phyloP scores from a whole-genome alignment of 2,888 invertebrate genomes.

The Microchrysa polita region DNA sequence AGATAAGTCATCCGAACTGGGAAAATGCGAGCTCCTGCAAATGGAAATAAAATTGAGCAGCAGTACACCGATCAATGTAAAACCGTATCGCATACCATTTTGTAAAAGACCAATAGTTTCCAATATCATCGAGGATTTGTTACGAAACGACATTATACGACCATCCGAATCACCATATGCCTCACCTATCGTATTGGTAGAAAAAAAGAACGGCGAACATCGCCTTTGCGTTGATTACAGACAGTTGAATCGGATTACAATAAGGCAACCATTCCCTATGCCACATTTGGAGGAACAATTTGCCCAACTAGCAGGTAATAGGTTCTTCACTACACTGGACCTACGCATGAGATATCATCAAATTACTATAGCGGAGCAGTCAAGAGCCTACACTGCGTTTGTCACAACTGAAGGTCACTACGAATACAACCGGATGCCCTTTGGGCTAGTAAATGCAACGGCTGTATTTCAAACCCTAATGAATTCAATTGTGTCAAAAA shows the following conservation, averaged over 20 bases:
- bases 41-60: background rate
- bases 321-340: slow-evolving; percentile 42
- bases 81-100: background rate
- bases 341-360: background rate
- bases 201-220: background rate
- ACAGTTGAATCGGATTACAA: background rate
- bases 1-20: background rate
- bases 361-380: slow-evolving; percentile 3
- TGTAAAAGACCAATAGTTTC: background rate
- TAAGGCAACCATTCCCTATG: slow-evolving; percentile 50
- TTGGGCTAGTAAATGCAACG: too few species aligned
- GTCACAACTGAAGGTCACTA: slow-evolving; percentile 6
- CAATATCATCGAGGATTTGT: background rate
- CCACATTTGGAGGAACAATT: slow-evolving; percentile 50
- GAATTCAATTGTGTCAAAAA: slow-evolving; percentile 5
- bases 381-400: slow-evolving; percentile 6
- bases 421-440: too few species aligned
- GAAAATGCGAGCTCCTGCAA: background rate
- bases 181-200: background rate
- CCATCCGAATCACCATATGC: background rate
- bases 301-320: background rate
- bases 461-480: slow-evolving; percentile 32
- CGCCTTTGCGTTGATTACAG: background rate
- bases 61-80: background rate
- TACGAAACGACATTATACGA: background rate